These are phyloP conservation scores for Macaria liturata DNA, from an alignment of 2,888 invertebrate genomes.

Conservation along the genomic window DNA sequence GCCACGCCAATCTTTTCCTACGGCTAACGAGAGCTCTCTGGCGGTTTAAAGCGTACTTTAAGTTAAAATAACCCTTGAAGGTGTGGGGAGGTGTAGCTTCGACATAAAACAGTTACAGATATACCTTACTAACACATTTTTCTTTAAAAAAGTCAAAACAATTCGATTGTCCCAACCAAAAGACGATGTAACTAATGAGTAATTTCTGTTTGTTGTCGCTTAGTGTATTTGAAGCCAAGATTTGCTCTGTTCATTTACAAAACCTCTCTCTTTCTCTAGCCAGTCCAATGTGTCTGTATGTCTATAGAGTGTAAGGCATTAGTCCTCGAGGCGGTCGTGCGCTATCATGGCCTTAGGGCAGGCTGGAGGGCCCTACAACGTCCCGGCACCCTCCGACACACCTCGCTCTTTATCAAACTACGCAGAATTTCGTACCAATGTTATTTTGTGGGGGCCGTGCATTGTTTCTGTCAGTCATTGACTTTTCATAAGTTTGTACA, in stretches of 20 bases:
- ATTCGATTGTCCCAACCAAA: too few relatives aligned
- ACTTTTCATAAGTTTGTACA: too few relatives aligned
- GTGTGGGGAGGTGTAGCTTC: slow-evolving; percentile 26
- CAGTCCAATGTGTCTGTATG: too few relatives aligned
- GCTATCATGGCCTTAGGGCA: slow-evolving; percentile 51
- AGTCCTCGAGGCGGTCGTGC: slow-evolving; percentile 48
- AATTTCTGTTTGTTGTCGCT: too few relatives aligned
- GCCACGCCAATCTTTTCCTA: slow-evolving; percentile 24
- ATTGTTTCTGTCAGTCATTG: not conserved
- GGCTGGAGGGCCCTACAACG: slow-evolving; percentile 39
- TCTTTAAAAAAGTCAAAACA: too few relatives aligned
- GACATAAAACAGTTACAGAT: too few relatives aligned
- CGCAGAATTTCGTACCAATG: slow-evolving; percentile 38
- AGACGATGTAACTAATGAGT: too few relatives aligned
- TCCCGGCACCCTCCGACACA: slow-evolving; percentile 43
- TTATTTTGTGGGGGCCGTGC: not conserved
- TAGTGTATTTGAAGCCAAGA: too few relatives aligned
- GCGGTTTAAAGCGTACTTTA: slow-evolving; percentile 31
- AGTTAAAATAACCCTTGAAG: slow-evolving; percentile 39
- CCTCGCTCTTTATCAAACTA: slow-evolving; percentile 53
- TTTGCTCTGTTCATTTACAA: too few relatives aligned
- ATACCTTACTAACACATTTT: too few relatives aligned
- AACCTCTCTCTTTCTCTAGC: too few relatives aligned
- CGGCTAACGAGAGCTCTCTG: slow-evolving; percentile 31
- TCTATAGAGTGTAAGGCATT: slow-evolving; percentile 42